Evolutionary conservation across 2,113 vertebrate genomes (phyloP).

Genomic region (Cyprinodon tularosa): DNA sequence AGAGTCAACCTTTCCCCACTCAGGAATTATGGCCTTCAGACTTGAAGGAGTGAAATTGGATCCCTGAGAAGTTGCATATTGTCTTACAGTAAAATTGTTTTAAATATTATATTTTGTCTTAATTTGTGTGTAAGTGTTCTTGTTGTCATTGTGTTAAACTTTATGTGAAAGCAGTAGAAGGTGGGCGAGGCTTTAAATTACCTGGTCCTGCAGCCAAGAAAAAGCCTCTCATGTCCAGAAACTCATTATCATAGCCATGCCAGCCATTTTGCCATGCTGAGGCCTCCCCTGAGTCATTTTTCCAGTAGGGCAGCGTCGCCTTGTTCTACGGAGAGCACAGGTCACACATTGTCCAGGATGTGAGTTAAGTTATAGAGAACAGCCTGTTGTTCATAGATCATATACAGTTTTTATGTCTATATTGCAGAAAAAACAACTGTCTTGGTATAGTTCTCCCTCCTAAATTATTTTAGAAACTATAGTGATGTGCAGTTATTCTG

Average conservation of each 20-base stretch:
- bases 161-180: neutral
- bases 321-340: constrained; percentile 80
- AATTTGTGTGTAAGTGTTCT: neutral
- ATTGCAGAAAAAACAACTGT: neutral
- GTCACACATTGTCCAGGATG: neutral
- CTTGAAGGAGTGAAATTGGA: too few species aligned
- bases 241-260: constrained; percentile 96
- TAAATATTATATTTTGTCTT: too few species aligned
- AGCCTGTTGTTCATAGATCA: neutral
- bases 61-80: too few species aligned
- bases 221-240: constrained; percentile 91
- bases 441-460: neutral
- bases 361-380: neutral
- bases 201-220: constrained; percentile 93
- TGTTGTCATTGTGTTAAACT: neutral
- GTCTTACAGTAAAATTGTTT: too few species aligned
- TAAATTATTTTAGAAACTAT: too few species aligned
- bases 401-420: neutral
- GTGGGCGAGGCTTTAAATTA: constrained; percentile 56
- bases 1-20: too few species aligned
- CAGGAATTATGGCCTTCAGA: too few species aligned
- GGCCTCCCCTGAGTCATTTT: constrained; percentile 81
- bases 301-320: constrained; percentile 88
- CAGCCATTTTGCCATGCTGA: constrained; percentile 91
- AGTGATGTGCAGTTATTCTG: too few species aligned